Evolutionary conservation across 2,113 vertebrate genomes (phyloP).

Genomic region (Cnemophilus loriae): DNA sequence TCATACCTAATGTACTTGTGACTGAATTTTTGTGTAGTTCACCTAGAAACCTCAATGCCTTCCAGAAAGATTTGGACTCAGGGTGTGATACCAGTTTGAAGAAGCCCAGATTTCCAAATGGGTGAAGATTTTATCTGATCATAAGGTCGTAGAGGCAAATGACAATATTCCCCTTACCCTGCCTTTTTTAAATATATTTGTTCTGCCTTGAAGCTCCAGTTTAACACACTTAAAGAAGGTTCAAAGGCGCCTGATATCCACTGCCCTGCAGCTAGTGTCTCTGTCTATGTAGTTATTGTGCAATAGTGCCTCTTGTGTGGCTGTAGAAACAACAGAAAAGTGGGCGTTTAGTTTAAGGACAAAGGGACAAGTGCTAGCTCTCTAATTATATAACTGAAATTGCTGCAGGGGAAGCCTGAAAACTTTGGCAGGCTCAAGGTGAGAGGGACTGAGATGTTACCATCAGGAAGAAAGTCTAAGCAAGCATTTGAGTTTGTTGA

Average conservation of each 20-base stretch:
- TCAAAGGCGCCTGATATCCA: not conserved
- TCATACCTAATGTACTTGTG: not conserved
- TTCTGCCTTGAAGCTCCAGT: not conserved
- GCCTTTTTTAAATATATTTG: not conserved
- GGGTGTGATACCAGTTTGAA: not conserved
- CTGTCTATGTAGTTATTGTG: accelerated
- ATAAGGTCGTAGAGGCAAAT: not conserved
- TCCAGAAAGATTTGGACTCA: not conserved
- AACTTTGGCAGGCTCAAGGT: not conserved
- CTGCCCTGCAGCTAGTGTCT: not conserved
- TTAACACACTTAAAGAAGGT: not conserved
- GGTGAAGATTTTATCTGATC: not conserved
- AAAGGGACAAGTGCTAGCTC: not conserved
- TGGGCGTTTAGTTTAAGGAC: not conserved
- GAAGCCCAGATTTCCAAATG: not conserved
- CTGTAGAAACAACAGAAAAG: not conserved
- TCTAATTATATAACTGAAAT: not conserved
- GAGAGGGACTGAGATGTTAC: not conserved
- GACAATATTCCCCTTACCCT: not conserved
- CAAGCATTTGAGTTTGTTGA: not conserved
- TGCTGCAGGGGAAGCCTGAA: not conserved
- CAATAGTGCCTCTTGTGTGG: not conserved
- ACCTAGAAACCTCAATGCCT: not conserved
- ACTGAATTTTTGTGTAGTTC: not conserved
- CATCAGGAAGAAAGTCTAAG: not conserved